Evolutionary conservation across 2,888 invertebrate genomes (phyloP), one percentile per base, ranked within the genome.

Genomic region (Luperina nickerlii): DNA sequence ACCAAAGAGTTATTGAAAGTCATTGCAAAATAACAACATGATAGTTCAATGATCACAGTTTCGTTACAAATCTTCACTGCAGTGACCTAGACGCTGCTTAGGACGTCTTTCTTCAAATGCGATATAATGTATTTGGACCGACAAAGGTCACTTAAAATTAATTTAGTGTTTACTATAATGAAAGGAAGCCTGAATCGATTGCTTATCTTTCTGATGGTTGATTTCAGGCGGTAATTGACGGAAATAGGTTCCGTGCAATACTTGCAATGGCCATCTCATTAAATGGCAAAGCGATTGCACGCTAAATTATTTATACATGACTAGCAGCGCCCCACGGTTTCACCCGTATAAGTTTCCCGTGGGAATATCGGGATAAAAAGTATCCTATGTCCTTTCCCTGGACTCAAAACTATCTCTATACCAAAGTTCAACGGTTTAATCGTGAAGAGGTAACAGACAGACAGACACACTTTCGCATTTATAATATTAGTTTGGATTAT

Each of bases 201-300:
- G 45, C 54, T 66, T 75, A 76, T 84, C 54, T 75, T 51, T 63
- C 54, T 62, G 70, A 85, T 81, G 76, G 82, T 24, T 63, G n/a
- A 75, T 38, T 78, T 67, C 75, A 63, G 45, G 48, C 27, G 0
- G 15, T 85, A 85, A 85, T 76, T 66, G 78, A 82, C 63, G 76
- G 85, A 85, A 82, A 74, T 82, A 11, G 32, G 63, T 69, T 71
- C 72, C 62, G 48, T 82, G 66, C 60, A 74, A 66, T 15, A 32
- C 57, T 45, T 51, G 65, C 60, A 45, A 57, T 27, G 32, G 20
- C 62, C 51, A 63, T 82, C 78, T 82, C 66, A 68, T 84, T 82
- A 74, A 51, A 68, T 72, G 54, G 62, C 42, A 20, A 68, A 27
- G 68, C 60, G 71, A 60, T 74, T 74, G 68, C 62, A 77, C 57